Conservation (phyloP, 1,140 invertebrate species). For the Tribolium madens region DNA sequence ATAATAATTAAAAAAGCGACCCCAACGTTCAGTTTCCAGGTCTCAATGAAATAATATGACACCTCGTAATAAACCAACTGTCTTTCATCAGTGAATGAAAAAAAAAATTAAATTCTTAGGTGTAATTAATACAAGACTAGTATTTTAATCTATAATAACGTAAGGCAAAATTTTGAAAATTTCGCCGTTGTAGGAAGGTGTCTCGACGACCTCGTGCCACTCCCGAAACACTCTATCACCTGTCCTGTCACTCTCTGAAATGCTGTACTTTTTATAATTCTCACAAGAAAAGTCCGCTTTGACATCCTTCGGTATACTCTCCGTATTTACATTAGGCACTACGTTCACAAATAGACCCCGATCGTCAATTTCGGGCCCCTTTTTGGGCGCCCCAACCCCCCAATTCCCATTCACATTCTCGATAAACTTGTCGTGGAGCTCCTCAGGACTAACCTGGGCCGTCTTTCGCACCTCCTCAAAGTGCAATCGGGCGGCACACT, state of each 20-base stretch:
- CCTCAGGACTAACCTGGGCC: slow-evolving; percentile 44
- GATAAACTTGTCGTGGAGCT: slow-evolving; percentile 54
- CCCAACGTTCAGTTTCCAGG: slow-evolving; percentile 22
- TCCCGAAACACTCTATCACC: slow-evolving; percentile 73
- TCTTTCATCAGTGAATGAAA: slow-evolving; percentile 13
- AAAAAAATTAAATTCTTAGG: slow-evolving; percentile 8
- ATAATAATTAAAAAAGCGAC: slow-evolving; percentile 49
- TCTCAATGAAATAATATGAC: slow-evolving; percentile 45
- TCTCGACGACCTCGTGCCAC: slow-evolving; percentile 84
- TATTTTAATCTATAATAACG: slow-evolving; percentile 84
- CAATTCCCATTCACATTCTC: slow-evolving; percentile 63
- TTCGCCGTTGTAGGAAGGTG: slow-evolving; percentile 77
- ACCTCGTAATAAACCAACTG: slow-evolving; percentile 10
- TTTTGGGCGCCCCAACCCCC: slow-evolving; percentile 48
- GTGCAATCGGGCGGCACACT: slow-evolving; percentile 58
- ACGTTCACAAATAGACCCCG: slow-evolving; percentile 61
- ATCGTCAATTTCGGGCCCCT: slow-evolving; percentile 41
- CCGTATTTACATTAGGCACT: slow-evolving; percentile 65
- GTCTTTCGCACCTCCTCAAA: slow-evolving; percentile 54
- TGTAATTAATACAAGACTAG: slow-evolving; percentile 47
- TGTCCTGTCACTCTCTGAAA: slow-evolving; percentile 60
- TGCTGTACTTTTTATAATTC: slow-evolving; percentile 64
- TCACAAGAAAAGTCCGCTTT: slow-evolving; percentile 57
- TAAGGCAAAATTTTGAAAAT: slow-evolving; percentile 90
- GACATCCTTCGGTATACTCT: slow-evolving; percentile 59